Conservation (phyloP, 2,888 invertebrate genomes). For the Idaea straminata region DNA sequence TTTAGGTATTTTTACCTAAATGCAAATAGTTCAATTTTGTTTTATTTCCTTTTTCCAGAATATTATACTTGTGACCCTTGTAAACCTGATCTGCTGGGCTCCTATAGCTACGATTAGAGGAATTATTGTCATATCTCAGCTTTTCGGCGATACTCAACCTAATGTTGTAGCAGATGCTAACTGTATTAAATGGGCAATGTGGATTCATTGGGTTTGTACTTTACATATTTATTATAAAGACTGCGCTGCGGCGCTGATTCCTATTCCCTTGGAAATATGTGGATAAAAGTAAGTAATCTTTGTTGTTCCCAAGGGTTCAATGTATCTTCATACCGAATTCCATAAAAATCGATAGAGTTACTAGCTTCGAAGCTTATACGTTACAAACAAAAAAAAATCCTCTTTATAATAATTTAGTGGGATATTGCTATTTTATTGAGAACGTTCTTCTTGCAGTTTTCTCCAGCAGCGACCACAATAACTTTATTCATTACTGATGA, state of each 20-base stretch:
- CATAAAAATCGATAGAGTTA: no score
- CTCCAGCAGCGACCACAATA: conserved; percentile 43
- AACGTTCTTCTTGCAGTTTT: conserved; percentile 38
- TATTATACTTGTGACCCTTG: conserved; percentile 43
- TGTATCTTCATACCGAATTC: no score
- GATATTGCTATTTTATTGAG: background rate
- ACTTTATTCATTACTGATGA: conserved; percentile 44
- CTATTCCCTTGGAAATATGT: no score
- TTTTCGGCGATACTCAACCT: conserved; percentile 33
- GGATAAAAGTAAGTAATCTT: no score
- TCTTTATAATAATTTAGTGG: no score
- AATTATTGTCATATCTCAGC: conserved; percentile 48
- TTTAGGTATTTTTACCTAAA: background rate
- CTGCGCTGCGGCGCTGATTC: background rate
- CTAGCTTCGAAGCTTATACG: no score
- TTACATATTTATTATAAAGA: background rate
- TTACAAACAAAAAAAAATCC: no score
- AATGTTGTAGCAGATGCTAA: conserved; percentile 38
- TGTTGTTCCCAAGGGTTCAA: no score
- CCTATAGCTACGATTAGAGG: conserved; percentile 58
- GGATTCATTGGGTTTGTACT: conserved; percentile 52
- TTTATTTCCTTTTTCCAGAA: conserved; percentile 41
- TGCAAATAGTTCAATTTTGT: background rate
- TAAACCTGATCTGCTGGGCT: conserved; percentile 61
- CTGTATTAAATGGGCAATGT: conserved; percentile 49